A percentile compares a stretch with the other conserved stretches of the same genome.
phyloP scores from a whole-genome alignment of 2,888 invertebrate species.

The Coleophora deauratella region DNA sequence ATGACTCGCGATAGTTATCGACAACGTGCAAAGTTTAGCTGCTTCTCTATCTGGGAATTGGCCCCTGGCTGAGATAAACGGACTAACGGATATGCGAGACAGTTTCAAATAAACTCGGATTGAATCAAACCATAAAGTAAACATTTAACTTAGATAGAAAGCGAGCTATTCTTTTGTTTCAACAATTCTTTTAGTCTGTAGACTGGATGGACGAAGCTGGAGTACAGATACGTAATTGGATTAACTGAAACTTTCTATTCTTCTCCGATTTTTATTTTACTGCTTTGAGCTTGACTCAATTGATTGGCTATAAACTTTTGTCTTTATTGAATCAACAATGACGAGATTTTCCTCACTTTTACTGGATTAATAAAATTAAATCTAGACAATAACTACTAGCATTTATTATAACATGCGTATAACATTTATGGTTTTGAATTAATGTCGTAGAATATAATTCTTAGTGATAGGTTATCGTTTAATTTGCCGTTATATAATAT shows the following conservation, averaged over 20 bases:
- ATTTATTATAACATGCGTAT: no score
- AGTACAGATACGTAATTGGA: conserved; percentile 33
- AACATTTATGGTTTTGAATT: no score
- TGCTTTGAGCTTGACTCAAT: not conserved
- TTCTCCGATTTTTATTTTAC: conserved; percentile 1
- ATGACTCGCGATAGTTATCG: conserved; percentile 37
- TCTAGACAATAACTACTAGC: no score
- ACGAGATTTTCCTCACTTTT: conserved; percentile 15
- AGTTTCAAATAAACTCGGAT: conserved; percentile 23
- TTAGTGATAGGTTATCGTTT: no score
- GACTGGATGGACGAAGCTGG: conserved; percentile 14
- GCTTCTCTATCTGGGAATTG: conserved; percentile 25
- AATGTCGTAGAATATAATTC: no score
- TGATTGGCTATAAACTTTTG: not conserved
- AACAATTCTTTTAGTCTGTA: conserved; percentile 30
- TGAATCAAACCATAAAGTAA: conserved; percentile 19
- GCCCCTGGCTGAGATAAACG: conserved; percentile 21
- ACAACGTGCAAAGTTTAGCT: conserved; percentile 30
- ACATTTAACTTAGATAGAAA: conserved; percentile 11
- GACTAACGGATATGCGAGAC: conserved; percentile 24
- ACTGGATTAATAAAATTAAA: no score
- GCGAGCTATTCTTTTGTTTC: conserved; percentile 37
- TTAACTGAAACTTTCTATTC: conserved; percentile 18
- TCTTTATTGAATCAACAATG: no score
- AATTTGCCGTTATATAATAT: no score